Base-by-base conservation (phyloP, 2,113 vertebrate species). In the Mormyrus iriodes region DNA sequence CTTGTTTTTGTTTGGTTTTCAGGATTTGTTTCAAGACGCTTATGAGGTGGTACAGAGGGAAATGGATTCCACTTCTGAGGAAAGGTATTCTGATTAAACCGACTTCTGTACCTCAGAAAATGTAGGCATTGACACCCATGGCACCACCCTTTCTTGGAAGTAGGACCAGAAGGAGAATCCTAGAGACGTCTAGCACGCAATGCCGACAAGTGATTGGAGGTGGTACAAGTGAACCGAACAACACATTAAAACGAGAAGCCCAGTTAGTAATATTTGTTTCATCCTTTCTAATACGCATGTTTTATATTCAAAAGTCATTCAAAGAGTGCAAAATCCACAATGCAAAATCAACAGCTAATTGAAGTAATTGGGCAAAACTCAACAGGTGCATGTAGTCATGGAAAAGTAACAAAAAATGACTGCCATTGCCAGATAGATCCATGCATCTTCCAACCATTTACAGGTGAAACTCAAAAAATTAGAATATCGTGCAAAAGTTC, bases 21-120 rank as follows among this genome's bases (percentile, higher is more conserved):
- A 97, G 97, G 92, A 96, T 46, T 94, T 96, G 87, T 95, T 97
- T 91, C 95, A 97, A 95, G 97, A 97, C 91, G 95, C 95, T 0
- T 95, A 95, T 69, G 94, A 97, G 87, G 92, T 97, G 91, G 94
- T 95, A 88, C 91, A 91, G 61, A 91, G 53, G 86, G 91, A 93
- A 65, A 85, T 92, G 90, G 90, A 91, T 73, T 51, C 90, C 21
- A 17, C 52, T 31, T 48, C 88, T 27, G 55, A 24, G 51, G 79
- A 88, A 73, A 91, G 91, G 92, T 93, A 84, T n/a, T 44, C 15
- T 13, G 82, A 84, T 84, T 42, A 79, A 79, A 42, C 35, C 35
- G 17, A 19, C 73, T 79, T 4, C 35, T 7, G 73, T 39, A 35
- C 35, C 13, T 79, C 35, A 42, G 73, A n/a, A 42, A 21, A 79